A percentile compares a stretch with the other conserved stretches of the same genome.
Conservation (phyloP, 2,888 invertebrate species). For the Reticulitermes lucifugus region DNA sequence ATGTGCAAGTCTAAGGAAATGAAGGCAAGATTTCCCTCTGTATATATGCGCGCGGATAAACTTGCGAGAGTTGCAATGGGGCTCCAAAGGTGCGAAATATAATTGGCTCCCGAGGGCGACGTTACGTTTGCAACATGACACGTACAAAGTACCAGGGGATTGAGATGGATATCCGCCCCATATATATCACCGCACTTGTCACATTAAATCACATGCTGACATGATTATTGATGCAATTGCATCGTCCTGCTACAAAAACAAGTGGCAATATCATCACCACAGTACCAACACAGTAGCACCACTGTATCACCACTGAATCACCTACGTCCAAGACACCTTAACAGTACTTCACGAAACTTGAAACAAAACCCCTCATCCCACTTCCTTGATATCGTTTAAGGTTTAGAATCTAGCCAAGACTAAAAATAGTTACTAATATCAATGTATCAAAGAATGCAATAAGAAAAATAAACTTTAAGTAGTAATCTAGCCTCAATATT, state of each 20-base stretch:
- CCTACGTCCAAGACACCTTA: too few relatives aligned
- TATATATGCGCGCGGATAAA: background rate
- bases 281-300: too few relatives aligned
- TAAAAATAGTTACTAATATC: too few relatives aligned
- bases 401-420: too few relatives aligned
- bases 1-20: background rate
- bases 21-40: background rate
- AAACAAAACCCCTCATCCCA: too few relatives aligned
- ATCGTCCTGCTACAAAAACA: constrained; percentile 1
- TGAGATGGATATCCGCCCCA: background rate
- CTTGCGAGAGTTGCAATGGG: background rate
- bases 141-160: constrained; percentile 25
- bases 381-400: too few relatives aligned
- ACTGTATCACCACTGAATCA: background rate
- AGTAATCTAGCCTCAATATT: too few relatives aligned
- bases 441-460: too few relatives aligned
- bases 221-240: constrained; percentile 27
- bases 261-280: background rate
- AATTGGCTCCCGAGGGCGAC: constrained; percentile 29
- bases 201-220: constrained; percentile 33
- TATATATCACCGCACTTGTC: constrained; percentile 26
- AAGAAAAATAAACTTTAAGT: too few relatives aligned
- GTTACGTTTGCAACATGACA: constrained; percentile 29
- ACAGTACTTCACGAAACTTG: too few relatives aligned
- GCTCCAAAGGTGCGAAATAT: constrained; percentile 30